Evolutionary conservation across 2,797 vertebrate genomes (phyloP), one percentile per base, ranked within the genome.

Genomic region (Brotula barbata): DNA sequence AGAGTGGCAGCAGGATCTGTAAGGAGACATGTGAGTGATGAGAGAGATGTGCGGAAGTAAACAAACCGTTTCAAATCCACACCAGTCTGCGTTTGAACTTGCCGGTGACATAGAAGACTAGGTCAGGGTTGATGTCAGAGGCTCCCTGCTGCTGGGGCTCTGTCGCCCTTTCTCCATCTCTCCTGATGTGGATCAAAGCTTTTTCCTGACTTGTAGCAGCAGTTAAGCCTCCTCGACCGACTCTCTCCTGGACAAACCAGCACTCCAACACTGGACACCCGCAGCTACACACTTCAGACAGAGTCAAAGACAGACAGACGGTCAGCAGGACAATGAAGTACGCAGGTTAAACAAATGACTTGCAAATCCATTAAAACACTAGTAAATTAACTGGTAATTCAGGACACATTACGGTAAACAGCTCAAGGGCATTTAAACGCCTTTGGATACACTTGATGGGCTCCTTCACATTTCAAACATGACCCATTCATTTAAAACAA

Each of bases 221-320:
- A 0, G 89, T 77, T 0, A 91, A 76, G 15, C 89, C 89, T 42
- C 81, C 87, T 54, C 89, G 77, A 42, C 72, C 48, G 43, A 84
- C 31, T 19, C 80, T 86, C 69, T 92, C 92, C 12, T 84, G 84
- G 2, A 89, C 85, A 0, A 90, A 90, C 80, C 92, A 84, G 73
- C 94, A 93, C 45, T 95, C 94, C 59, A 95, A 0, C 60, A 84
- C 78, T 0, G 89, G 87, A 36, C 92, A 92, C 46, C 47, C 73
- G 34, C 73, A 54, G 51, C 70, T 64, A 46, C 66, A 82, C 6
- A 31, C 87, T 87, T n/a, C 1, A 45, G 5, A 33, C 25, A 28
- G 8, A 8, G 25, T 4, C 4, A 28, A 28, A 11, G 12, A 17
- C 0, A 56, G 6, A 17, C 8, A 7, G 0, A 33, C 37, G 25